A percentile compares a stretch with the other conserved stretches of the same genome.
phyloP scores from a whole-genome alignment of 2,888 invertebrate species.

The Trichogramma dendrolimi region DNA sequence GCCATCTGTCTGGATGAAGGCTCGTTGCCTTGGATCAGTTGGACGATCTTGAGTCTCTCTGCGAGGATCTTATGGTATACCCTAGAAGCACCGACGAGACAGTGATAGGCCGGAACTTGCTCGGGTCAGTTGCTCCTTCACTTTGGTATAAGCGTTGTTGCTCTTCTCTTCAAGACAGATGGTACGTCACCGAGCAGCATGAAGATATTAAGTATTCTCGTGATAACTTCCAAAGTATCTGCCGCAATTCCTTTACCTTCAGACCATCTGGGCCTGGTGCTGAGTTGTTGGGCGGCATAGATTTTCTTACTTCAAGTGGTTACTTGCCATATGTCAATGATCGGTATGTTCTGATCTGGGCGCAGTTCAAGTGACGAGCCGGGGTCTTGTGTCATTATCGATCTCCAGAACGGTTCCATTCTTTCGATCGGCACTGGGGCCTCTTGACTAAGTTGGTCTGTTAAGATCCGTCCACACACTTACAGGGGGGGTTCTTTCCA shows the following conservation, averaged over 20 bases:
- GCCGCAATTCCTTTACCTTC: neutral
- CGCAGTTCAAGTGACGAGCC: neutral
- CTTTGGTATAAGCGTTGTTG: slow-evolving; percentile 1
- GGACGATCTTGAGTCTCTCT: neutral
- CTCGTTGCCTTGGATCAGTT: slow-evolving; percentile 7
- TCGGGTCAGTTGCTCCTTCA: neutral
- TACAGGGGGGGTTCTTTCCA: slow-evolving; percentile 27
- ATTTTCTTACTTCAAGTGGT: neutral
- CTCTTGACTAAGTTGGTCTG: neutral
- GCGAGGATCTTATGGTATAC: neutral
- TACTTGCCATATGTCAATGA: neutral
- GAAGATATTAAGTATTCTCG: neutral
- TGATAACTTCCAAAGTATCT: neutral
- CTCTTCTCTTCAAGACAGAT: neutral
- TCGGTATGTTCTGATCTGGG: neutral
- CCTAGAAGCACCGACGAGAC: neutral
- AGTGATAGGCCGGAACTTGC: slow-evolving; percentile 5
- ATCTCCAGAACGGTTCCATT: neutral
- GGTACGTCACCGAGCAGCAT: neutral
- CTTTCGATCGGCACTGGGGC: neutral
- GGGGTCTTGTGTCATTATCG: neutral
- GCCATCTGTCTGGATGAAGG: neutral
- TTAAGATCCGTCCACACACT: slow-evolving; percentile 21
- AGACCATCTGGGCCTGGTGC: slow-evolving; percentile 8
- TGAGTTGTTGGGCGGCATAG: neutral